Evolutionary conservation across 2,888 invertebrate species (phyloP), one percentile per base, ranked within the genome.

Genomic region (Polia nebulosa): DNA sequence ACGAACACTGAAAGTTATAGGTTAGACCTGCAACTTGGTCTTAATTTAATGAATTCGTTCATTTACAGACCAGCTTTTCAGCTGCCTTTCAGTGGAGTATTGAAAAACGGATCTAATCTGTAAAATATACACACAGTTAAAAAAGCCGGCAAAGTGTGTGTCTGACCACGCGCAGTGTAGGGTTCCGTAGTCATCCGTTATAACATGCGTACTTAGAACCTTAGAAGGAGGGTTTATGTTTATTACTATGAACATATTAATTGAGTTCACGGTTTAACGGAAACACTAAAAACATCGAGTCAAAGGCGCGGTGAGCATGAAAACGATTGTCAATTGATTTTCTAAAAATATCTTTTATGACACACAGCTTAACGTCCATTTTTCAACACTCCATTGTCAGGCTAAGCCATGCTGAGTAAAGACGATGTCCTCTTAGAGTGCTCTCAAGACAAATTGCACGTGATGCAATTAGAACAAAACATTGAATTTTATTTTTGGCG

Each of bases 1-100:
- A 76, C 56, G 59, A 51, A 72, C 25, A 59, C 58, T 27, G 45
- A 49, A 65, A 78, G 60, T 79, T 55, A 59, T 62, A 79, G 75
- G 75, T 79, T 62, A 27, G 2, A 76, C 76, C 76, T 74, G 55
- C 51, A 59, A 74, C 55, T 52, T 25, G 39, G 20, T 45, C 3
- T 51, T 41, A 20, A 49, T 59, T 36, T 9, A 58, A 27, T 6
- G 15, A 36, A 20, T 44, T 52, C 22, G 29, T 39, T 20, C 1
- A 13, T 45, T 63, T 20, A 52, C 64, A 20, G 17, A 63, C 3
- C 25, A 51, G 17, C 13, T 25, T 22, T 13, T 20, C n/a, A 17
- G n/a, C 20, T 32, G 20, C n/a, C 15, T 17, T 36, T n/a, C 15
- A 51, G 1, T 34, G n/a, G 39, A 52, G 17, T 73, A 20, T 52